Evolutionary conservation across 2,888 invertebrate genomes (phyloP).

Genomic region (Heliothis peltigera): DNA sequence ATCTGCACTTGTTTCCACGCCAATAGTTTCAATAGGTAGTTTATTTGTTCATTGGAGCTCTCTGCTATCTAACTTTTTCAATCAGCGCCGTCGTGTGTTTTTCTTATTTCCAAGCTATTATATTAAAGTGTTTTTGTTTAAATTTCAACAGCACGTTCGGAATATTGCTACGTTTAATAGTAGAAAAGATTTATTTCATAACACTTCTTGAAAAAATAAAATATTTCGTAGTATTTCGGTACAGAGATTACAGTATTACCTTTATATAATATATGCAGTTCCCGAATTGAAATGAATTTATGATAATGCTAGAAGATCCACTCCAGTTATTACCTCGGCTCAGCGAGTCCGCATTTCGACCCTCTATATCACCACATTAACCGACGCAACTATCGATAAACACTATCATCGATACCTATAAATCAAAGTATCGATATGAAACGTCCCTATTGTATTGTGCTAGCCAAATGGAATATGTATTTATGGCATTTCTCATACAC

Average conservation of each 20-base stretch:
- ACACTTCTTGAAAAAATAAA: too few species aligned
- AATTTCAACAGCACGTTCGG: background rate
- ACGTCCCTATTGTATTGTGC: constrained; percentile 51
- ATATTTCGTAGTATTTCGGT: too few species aligned
- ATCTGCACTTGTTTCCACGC: constrained; percentile 14
- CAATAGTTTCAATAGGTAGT: constrained; percentile 20
- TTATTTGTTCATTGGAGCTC: constrained; percentile 13
- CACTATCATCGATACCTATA: constrained; percentile 37
- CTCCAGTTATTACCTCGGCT: background rate
- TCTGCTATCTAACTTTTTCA: constrained; percentile 28
- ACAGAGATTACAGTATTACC: background rate
- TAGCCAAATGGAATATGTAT: constrained; percentile 59
- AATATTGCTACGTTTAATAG: too few species aligned
- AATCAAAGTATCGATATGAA: constrained; percentile 38
- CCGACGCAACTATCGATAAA: constrained; percentile 25
- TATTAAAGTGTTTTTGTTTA: background rate
- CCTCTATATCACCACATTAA: background rate
- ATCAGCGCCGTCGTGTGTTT: constrained; percentile 11
- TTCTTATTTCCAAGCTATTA: background rate
- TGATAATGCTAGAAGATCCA: constrained; percentile 15
- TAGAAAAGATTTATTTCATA: too few species aligned
- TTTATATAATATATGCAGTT: background rate
- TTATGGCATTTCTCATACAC: constrained; percentile 53
- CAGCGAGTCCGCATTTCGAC: background rate
- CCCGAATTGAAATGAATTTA: background rate